Base-by-base conservation (phyloP, 2,888 invertebrate species). In the Branchipolynoe longqiensis region DNA sequence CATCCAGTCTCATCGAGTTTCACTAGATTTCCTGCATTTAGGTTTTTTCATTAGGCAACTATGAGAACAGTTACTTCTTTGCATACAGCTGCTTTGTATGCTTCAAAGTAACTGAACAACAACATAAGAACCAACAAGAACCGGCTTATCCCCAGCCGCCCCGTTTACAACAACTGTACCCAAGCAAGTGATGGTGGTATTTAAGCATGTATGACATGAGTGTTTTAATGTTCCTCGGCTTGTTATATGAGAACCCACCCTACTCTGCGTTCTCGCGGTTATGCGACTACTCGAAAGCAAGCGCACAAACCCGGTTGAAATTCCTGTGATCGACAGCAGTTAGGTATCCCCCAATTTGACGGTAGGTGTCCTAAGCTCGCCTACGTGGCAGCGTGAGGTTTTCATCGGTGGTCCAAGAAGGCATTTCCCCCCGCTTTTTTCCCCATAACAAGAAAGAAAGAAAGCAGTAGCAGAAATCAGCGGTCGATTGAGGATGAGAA, bases 161-260 rank as follows among this genome's bases (percentile, higher is more conserved):
- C n/a, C n/a, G n/a, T n/a, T n/a, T n/a, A n/a, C n/a, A n/a, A n/a
- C n/a, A n/a, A n/a, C n/a, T n/a, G 14, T 69, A 69, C 69, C 69
- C 62, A 62, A n/a, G 62, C 62, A 69, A 69, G 69, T 69, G 69
- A 69, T 69, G 69, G 69, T 38, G 38, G 36, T 69, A 33, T 69
- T 69, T n/a, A n/a, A 69, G 36, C 69, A 69, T 69, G 69, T 69
- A 69, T 69, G 69, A 69, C 69, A 69, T 69, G 69, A 69, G 69
- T 69, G 69, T 69, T 25, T 69, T 69, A 69, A 69, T 69, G 69
- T 69, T 69, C 69, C 69, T 69, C 69, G 69, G 69, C 69, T 69
- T 69, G 69, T 69, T 69, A 14, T 69, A 33, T 69, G 69, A 69
- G 69, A 69, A 38, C 38, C 38, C 69, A n/a, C 36, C 25, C 36